Conservation (phyloP, 53 echinoderm and acorn worm genomes). For the Glandiceps talaboti region DNA sequence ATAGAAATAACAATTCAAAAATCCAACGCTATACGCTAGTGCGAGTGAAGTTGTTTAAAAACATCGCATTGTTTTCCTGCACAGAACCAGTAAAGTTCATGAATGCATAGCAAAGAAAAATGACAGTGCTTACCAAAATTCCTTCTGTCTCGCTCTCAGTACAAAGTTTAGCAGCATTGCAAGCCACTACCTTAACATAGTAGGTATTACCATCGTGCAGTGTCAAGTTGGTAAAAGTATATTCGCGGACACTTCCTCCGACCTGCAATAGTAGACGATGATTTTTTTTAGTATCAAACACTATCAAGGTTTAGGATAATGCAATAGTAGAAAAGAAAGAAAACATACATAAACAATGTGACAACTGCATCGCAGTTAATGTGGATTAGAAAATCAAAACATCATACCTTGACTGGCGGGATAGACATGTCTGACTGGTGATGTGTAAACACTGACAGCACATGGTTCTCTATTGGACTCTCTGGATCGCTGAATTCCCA, state of each 20-base stretch:
- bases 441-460: constrained; percentile 20
- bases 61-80: too few species aligned
- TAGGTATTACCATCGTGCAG: constrained; percentile 36
- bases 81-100: too few species aligned
- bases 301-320: too few species aligned
- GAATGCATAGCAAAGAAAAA: too few species aligned
- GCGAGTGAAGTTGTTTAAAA: too few species aligned
- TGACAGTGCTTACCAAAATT: constrained; percentile 18
- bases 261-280: constrained; percentile 10
- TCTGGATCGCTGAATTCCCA: constrained; percentile 38
- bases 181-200: constrained; percentile 18
- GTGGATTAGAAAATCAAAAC: background rate
- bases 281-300: too few species aligned
- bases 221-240: constrained; percentile 29
- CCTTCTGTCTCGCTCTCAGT: constrained; percentile 6
- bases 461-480: constrained; percentile 30
- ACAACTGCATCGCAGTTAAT: too few species aligned
- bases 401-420: constrained; percentile 20
- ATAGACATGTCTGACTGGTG: constrained; percentile 24
- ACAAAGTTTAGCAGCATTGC: constrained; percentile 34
- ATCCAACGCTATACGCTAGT: too few species aligned
- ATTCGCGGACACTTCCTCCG: constrained; percentile 16
- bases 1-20: too few species aligned
- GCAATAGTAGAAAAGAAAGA: too few species aligned
- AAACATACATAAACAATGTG: too few species aligned